Conservation (phyloP, 1,140 invertebrate genomes). For the Megalopta genalis region DNA sequence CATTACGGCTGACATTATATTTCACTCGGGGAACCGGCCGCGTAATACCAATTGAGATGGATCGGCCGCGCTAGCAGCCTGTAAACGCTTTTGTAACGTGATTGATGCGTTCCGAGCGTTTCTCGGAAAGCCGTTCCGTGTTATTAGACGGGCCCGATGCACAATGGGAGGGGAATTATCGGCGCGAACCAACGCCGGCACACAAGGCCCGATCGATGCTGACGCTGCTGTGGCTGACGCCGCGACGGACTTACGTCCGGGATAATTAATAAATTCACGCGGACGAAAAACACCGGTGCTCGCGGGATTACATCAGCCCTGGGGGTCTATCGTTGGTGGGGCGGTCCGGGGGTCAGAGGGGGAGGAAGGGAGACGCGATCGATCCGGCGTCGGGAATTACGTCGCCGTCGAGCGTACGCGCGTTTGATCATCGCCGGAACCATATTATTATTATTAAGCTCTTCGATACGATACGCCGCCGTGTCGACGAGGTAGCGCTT, state of each 20-base stretch:
- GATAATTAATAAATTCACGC: constrained; percentile 32
- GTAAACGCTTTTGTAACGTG: constrained; percentile 18
- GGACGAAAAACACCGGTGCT: background rate
- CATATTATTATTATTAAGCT: constrained; percentile 59
- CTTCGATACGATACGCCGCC: constrained; percentile 39
- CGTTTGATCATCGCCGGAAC: constrained; percentile 44
- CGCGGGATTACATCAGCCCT: constrained; percentile 6
- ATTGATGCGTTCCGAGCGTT: constrained; percentile 27
- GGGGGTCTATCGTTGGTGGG: too few relatives aligned
- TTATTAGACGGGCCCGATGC: background rate
- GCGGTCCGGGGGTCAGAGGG: too few relatives aligned
- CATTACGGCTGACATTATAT: constrained; percentile 43
- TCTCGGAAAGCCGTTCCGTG: background rate
- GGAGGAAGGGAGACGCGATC: background rate
- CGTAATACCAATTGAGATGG: constrained; percentile 43
- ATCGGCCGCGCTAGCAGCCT: background rate
- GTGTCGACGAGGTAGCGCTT: constrained; percentile 46
- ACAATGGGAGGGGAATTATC: background rate
- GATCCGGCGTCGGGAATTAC: constrained; percentile 16
- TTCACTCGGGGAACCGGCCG: constrained; percentile 26
- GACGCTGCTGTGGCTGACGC: too few relatives aligned
- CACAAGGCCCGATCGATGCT: too few relatives aligned
- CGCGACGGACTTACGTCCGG: background rate
- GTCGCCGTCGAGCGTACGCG: background rate
- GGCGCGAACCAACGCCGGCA: background rate